Conservation (phyloP, 2,888 invertebrate species). For the Drosophila meridionalis region DNA sequence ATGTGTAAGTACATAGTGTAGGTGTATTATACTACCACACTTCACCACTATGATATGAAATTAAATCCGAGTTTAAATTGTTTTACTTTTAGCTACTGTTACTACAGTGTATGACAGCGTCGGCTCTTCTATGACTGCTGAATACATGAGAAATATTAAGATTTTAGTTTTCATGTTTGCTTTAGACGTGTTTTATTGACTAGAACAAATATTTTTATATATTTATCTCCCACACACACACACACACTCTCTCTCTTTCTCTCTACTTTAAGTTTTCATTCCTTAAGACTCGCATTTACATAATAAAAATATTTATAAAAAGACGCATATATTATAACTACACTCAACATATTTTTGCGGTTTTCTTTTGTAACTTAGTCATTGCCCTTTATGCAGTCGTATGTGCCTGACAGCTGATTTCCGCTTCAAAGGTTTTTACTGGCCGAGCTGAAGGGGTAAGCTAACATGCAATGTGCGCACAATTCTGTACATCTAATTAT, state of each 20-base stretch:
- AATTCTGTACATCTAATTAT: constrained; percentile 8
- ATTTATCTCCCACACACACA: too few relatives aligned
- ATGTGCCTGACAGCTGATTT: constrained; percentile 19
- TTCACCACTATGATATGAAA: neutral
- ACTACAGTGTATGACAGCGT: neutral
- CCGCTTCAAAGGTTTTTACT: constrained; percentile 13
- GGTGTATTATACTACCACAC: too few relatives aligned
- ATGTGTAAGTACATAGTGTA: neutral
- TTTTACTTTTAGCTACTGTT: neutral
- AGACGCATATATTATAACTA: neutral
- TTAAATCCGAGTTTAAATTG: neutral
- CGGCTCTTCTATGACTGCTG: neutral
- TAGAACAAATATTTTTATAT: neutral
- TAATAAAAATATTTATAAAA: neutral
- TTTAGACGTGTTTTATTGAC: neutral
- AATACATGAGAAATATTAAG: too few relatives aligned
- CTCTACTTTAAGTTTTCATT: neutral
- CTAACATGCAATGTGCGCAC: constrained; percentile 16
- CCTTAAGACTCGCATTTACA: neutral
- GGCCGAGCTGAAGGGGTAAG: constrained; percentile 9
- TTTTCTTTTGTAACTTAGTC: neutral
- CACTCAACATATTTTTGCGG: neutral
- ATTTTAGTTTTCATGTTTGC: too few relatives aligned
- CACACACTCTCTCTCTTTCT: too few relatives aligned
- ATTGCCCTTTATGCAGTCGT: constrained; percentile 1